A percentile compares a stretch with the other conserved stretches of the same genome.
phyloP scores from a whole-genome alignment of 2,113 vertebrate species.

The Amblyopsis rosae region DNA sequence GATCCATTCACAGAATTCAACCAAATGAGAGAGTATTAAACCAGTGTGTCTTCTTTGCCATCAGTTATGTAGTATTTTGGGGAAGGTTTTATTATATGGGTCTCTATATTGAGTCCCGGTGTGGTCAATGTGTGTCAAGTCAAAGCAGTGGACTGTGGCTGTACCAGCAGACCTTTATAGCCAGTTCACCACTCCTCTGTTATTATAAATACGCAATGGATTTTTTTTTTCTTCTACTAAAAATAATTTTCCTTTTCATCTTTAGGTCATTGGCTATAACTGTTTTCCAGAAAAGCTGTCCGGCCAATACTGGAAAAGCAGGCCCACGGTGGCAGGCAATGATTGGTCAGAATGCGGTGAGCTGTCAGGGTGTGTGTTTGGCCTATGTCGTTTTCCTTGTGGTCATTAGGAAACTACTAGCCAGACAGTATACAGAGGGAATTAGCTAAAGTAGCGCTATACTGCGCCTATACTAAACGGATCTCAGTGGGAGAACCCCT shows the following conservation, averaged over 20 bases:
- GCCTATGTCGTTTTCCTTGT: conserved; percentile 26
- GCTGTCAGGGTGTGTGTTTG: conserved; percentile 44
- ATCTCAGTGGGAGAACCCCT: background rate
- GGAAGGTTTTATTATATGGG: conserved; percentile 41
- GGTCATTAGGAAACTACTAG: conserved; percentile 55
- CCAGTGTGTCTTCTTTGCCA: conserved; percentile 37
- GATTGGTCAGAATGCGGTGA: conserved; percentile 54
- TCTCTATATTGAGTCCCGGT: conserved; percentile 33
- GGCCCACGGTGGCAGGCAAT: conserved; percentile 20
- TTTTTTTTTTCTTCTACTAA: conserved; percentile 42
- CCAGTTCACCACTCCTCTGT: conserved; percentile 57
- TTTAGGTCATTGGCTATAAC: conserved; percentile 50
- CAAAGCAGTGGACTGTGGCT: conserved; percentile 47
- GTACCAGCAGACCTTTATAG: conserved; percentile 32
- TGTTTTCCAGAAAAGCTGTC: conserved; percentile 37
- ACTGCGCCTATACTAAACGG: conserved; percentile 40
- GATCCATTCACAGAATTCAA: conserved; percentile 37
- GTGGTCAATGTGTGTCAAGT: conserved; percentile 49
- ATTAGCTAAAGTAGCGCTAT: conserved; percentile 58
- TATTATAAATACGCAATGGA: conserved; percentile 58
- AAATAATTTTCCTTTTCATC: conserved; percentile 56
- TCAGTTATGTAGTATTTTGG: conserved; percentile 55
- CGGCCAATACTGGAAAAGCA: conserved; percentile 36
- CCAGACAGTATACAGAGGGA: conserved; percentile 54
- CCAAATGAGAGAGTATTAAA: conserved; percentile 33